These are phyloP conservation scores for Tokudaia muenninki DNA, from an alignment of 2,797 vertebrate species.

Conservation along the genomic window DNA sequence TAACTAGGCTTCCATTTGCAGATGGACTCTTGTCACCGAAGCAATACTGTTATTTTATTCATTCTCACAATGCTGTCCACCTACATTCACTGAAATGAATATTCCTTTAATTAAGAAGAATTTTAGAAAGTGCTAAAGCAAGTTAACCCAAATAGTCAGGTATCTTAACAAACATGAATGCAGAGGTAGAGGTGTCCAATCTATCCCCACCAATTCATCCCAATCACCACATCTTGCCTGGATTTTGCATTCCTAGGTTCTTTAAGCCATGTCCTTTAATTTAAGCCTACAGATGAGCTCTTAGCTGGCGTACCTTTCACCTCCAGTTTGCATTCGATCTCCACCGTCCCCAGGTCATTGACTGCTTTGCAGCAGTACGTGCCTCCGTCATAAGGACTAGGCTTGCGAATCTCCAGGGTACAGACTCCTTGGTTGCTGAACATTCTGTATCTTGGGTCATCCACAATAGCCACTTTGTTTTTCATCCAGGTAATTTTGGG, in stretches of 20 bases:
- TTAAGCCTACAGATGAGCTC: neutral
- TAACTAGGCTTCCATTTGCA: neutral
- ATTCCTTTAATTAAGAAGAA: constrained; percentile 14
- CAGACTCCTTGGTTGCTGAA: constrained; percentile 99
- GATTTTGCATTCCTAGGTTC: neutral
- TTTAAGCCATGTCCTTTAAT: neutral
- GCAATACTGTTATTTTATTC: neutral
- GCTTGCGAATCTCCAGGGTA: constrained; percentile 97
- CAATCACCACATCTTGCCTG: neutral
- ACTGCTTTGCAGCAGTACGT: constrained; percentile 95
- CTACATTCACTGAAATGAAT: neutral
- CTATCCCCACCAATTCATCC: too few relatives aligned
- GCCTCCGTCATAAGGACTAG: constrained; percentile 96
- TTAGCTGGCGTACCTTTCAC: constrained; percentile 95
- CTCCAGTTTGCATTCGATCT: constrained; percentile 98
- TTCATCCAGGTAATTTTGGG: constrained; percentile 99
- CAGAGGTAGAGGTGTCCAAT: neutral
- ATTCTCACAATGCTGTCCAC: neutral
- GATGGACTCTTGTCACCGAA: neutral
- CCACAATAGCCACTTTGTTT: constrained; percentile 95
- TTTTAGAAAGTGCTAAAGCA: neutral
- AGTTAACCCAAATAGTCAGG: neutral
- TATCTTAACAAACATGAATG: neutral
- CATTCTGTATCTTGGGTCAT: constrained; percentile 98
- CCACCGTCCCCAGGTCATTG: constrained; percentile 95